A percentile compares a stretch with the other conserved stretches of the same genome.
phyloP scores from a whole-genome alignment of 2,888 invertebrate species.

The Pharmacophagus antenor region DNA sequence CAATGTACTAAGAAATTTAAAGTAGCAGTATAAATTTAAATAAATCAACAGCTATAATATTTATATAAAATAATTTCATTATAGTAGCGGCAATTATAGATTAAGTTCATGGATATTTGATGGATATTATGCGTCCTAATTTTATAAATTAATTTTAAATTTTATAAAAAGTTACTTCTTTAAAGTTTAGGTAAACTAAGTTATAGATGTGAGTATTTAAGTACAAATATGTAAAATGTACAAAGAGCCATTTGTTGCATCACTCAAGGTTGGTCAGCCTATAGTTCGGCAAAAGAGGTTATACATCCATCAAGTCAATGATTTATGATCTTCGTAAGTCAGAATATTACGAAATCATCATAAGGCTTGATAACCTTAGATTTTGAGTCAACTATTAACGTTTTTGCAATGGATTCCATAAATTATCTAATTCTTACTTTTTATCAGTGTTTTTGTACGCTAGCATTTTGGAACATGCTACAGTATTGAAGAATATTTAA shows the following conservation, averaged over 20 bases:
- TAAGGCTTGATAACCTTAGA: constrained; percentile 12
- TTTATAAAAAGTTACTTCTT: no score
- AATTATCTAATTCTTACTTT: no score
- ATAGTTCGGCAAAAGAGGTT: constrained; percentile 34
- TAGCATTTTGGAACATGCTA: no score
- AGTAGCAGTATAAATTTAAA: background rate
- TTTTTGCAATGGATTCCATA: no score
- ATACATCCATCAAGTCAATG: constrained; percentile 26
- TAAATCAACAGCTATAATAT: background rate
- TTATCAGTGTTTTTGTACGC: no score
- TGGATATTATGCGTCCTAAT: no score
- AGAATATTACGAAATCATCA: constrained; percentile 17
- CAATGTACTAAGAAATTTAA: background rate
- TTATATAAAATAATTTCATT: background rate
- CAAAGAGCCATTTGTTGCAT: constrained; percentile 34
- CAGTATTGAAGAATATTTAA: background rate
- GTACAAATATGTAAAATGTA: constrained; percentile 19
- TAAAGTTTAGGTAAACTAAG: background rate
- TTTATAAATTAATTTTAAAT: no score
- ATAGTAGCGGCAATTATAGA: background rate
- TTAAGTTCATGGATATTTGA: no score
- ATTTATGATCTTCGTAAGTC: constrained; percentile 30
- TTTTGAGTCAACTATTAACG: background rate
- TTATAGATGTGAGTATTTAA: background rate
- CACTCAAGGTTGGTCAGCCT: constrained; percentile 37